phyloP scores from a whole-genome alignment of 2,888 invertebrate species.

The Baccha elongata region DNA sequence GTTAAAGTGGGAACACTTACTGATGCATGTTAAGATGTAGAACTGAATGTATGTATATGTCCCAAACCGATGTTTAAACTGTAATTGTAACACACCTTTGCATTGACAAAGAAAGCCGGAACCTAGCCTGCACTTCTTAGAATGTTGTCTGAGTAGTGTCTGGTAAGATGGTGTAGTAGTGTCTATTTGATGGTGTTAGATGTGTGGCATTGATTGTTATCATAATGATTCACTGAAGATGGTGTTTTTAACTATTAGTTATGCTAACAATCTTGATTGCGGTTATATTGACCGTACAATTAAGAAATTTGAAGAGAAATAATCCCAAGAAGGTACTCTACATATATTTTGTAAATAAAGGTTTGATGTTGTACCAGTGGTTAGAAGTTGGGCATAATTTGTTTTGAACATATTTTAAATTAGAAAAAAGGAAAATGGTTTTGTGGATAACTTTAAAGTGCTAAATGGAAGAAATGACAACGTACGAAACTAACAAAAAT shows the following conservation, averaged over 20 bases:
- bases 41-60: slow-evolving; percentile 4
- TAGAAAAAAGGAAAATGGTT: no score
- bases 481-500: no score
- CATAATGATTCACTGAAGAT: neutral
- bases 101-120: slow-evolving; percentile 66
- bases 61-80: neutral
- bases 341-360: no score
- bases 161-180: neutral
- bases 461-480: no score
- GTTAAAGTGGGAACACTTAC: slow-evolving; percentile 16
- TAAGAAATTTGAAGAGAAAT: no score
- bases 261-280: slow-evolving; percentile 9
- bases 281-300: neutral
- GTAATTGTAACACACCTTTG: slow-evolving; percentile 54
- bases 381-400: no score
- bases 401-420: no score
- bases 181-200: no score
- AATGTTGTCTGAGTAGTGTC: slow-evolving; percentile 12
- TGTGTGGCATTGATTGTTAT: slow-evolving; percentile 24
- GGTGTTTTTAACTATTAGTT: neutral
- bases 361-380: no score
- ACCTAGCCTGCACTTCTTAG: slow-evolving; percentile 59
- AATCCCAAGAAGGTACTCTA: no score
- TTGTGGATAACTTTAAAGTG: no score
- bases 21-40: neutral